Evolutionary conservation across 2,888 invertebrate species (phyloP).

Genomic region (Hirtodrosophila confusa): DNA sequence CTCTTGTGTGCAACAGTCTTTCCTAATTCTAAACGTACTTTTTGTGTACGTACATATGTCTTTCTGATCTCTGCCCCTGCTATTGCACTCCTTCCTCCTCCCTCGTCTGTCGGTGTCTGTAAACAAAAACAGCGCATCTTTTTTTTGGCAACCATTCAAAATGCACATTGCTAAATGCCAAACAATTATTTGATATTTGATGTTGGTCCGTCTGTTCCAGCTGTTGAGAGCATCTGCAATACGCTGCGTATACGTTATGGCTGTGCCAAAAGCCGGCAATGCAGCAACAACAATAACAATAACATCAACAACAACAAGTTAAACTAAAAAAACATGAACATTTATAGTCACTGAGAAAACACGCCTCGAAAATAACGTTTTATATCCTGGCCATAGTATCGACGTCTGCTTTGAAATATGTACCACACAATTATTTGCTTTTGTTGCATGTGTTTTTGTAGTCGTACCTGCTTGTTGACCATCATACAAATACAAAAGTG

Average conservation of each 20-base stretch:
- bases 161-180: conserved; percentile 56
- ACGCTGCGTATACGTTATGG: conserved; percentile 59
- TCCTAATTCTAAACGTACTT: neutral
- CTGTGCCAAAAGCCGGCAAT: conserved; percentile 13
- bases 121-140: conserved; percentile 34
- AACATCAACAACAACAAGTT: conserved; percentile 7
- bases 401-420: conserved; percentile 33
- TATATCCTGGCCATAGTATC: conserved; percentile 5
- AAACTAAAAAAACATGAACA: conserved; percentile 4
- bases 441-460: conserved; percentile 13
- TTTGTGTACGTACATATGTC: conserved; percentile 17
- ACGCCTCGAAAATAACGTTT: conserved; percentile 15
- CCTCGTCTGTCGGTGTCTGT: conserved; percentile 11
- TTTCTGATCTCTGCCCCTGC: conserved; percentile 9
- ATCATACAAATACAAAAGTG: conserved; percentile 41
- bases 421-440: conserved; percentile 11
- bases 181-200: conserved; percentile 69
- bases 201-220: conserved; percentile 31
- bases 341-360: conserved; percentile 1
- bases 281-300: too few relatives aligned
- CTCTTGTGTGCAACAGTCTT: neutral
- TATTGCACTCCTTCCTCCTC: neutral
- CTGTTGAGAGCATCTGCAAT: conserved; percentile 21
- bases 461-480: conserved; percentile 30
- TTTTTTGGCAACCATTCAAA: conserved; percentile 65